Conservation (phyloP, 2,888 invertebrate genomes). For the Orthosia incerta region DNA sequence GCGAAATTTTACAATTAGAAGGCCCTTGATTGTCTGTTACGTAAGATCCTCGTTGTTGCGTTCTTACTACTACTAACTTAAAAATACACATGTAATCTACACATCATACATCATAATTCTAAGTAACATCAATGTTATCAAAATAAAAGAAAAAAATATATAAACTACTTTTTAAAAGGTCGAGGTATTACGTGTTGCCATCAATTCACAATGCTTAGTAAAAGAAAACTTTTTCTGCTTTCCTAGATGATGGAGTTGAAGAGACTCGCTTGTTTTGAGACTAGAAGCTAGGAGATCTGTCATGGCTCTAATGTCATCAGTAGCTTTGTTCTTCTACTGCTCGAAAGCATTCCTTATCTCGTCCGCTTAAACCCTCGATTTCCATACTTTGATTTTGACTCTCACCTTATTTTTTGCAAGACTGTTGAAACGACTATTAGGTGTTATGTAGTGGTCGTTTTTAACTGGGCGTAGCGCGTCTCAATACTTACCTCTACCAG, state of each 20-base stretch:
- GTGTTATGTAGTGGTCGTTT: slow-evolving; percentile 9
- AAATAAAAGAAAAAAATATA: neutral
- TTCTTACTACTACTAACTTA: neutral
- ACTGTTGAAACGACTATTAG: neutral
- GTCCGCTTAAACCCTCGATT: neutral
- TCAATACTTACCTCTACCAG: slow-evolving; percentile 23
- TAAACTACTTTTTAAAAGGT: neutral
- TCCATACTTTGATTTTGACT: neutral
- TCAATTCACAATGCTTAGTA: slow-evolving; percentile 10
- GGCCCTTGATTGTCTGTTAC: neutral
- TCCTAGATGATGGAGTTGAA: no score
- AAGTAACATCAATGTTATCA: slow-evolving; percentile 7
- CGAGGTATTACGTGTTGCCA: slow-evolving; percentile 18
- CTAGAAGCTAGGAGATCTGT: no score
- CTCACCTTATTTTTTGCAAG: neutral
- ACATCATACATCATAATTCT: no score
- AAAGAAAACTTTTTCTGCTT: neutral
- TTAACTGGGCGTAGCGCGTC: slow-evolving; percentile 1
- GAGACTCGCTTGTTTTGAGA: no score
- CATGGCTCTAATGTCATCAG: neutral
- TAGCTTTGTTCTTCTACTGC: neutral
- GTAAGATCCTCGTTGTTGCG: no score
- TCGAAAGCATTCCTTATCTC: neutral
- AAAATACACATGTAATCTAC: slow-evolving; percentile 12
- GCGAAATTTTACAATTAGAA: neutral